phyloP scores from a whole-genome alignment of 92 coral and sea anemone genomes.

The Desmophyllum pertusum region DNA sequence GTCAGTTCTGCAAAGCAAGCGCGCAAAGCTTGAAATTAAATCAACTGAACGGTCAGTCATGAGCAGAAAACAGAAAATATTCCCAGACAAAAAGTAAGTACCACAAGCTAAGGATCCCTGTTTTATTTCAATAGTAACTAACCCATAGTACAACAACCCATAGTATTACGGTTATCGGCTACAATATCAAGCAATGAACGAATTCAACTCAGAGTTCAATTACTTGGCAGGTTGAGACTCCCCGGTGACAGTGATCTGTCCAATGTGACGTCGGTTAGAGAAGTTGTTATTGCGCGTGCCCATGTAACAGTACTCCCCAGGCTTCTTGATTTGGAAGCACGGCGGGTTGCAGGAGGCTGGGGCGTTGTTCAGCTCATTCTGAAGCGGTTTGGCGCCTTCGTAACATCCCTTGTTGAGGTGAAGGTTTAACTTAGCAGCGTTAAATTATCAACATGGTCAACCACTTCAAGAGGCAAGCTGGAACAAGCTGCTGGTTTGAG shows the following conservation, averaged over 20 bases:
- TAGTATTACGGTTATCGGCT: too few species aligned
- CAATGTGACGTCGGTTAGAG: slow-evolving; percentile 63
- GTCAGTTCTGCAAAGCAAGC: too few species aligned
- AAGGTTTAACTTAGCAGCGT: slow-evolving; percentile 35
- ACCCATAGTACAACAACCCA: background rate
- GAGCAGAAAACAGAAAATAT: too few species aligned
- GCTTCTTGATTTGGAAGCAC: slow-evolving; percentile 61
- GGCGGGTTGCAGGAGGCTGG: slow-evolving; percentile 63
- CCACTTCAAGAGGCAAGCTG: slow-evolving; percentile 55
- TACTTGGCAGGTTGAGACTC: background rate
- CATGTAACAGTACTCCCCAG: slow-evolving; percentile 58
- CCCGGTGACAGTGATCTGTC: slow-evolving; percentile 43
- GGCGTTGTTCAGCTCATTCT: slow-evolving; percentile 46
- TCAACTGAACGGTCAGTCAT: too few species aligned
- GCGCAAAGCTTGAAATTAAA: too few species aligned
- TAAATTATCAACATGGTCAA: slow-evolving; percentile 29
- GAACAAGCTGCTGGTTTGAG: slow-evolving; percentile 48
- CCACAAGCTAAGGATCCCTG: too few species aligned
- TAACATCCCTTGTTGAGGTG: slow-evolving; percentile 50
- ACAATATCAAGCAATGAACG: background rate
- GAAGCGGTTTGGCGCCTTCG: slow-evolving; percentile 1
- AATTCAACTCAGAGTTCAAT: background rate
- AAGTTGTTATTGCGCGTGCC: slow-evolving; percentile 69
- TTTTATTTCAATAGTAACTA: background rate
- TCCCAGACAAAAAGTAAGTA: too few species aligned